Evolutionary conservation across 2,888 invertebrate species (phyloP), one percentile per base, ranked within the genome.

Genomic region (Herminia tarsipennalis): DNA sequence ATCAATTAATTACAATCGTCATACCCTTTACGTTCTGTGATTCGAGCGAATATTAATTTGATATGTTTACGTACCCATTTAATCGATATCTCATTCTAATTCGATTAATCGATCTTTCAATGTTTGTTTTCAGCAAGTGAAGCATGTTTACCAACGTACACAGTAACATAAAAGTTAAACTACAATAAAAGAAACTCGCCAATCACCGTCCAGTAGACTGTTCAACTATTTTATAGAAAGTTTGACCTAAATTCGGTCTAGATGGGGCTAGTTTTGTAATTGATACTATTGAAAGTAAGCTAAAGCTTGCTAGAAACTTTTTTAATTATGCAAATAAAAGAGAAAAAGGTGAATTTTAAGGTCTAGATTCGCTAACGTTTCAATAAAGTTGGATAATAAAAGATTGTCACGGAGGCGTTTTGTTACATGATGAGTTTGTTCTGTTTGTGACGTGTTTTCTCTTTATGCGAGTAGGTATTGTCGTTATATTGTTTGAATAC

Each of bases 271-370:
- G 33, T 35, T 49, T 41, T 34, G 35, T 66, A 55, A 72, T 65
- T 69, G 59, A 53, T 53, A 50, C 54, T 57, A 62, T 57, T 25
- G 36, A 54, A 46, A 61, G 37, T 58, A 44, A 51, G 25, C 30
- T 41, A 45, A 44, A 51, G 25, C 30, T 41, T 45, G 50, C 40
- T 44, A 3, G 35, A 52, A 73, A 73, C 56, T 73, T 73, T 36
- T 16, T 41, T 48, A 61, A 59, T 63, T 63, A 59, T 47, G 51
- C 42, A 63, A 67, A 64, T 63, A 65, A 55, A 60, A 37, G 42
- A 36, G 45, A 32, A 30, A 37, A 40, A 65, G 45, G 59, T 50
- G 49, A 52, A 53, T 37, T 35, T 54, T 42, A 20, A 25, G 20
- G 49, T 24, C 45, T 43, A 21, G 39, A 64, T 64, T 64, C 47